These are phyloP conservation scores for Neodiprion fabricii DNA, from an alignment of 1,140 invertebrate genomes.

Conservation along the genomic window DNA sequence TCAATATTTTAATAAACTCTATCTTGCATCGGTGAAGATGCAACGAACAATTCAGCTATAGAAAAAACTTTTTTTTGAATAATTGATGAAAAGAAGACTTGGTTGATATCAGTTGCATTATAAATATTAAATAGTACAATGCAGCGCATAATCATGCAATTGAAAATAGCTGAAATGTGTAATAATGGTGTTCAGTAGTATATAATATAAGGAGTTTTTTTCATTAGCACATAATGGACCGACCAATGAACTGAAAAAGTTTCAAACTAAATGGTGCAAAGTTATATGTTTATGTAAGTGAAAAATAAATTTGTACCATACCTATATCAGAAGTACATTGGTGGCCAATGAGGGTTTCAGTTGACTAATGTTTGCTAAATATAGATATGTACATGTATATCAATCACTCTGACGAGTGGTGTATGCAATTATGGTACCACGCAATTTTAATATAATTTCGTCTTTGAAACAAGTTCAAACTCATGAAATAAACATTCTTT, in stretches of 20 bases:
- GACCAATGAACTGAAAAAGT: constrained; percentile 1
- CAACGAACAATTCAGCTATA: constrained; percentile 39
- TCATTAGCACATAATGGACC: background rate
- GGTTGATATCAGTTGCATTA: background rate
- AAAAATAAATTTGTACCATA: background rate
- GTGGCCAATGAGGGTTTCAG: background rate
- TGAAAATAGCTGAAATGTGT: constrained; percentile 27
- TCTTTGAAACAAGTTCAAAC: too few species aligned
- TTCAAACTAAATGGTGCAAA: background rate
- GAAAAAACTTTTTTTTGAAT: background rate
- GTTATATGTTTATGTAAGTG: background rate
- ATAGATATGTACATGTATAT: too few species aligned
- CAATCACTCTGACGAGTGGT: too few species aligned
- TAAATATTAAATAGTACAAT: background rate
- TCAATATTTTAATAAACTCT: constrained; percentile 54
- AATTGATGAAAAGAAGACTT: background rate
- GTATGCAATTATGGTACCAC: too few species aligned
- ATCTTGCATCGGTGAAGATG: constrained; percentile 38
- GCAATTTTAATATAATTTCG: too few species aligned
- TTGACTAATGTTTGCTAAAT: background rate
- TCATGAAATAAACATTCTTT: too few species aligned
- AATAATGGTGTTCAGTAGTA: constrained; percentile 43
- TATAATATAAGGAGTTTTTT: constrained; percentile 34
- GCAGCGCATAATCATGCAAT: constrained; percentile 8
- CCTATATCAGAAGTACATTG: background rate